These are phyloP conservation scores for Hormiphora californensis DNA, from an alignment of 37 sponge, comb jelly and placozoan species.

Conservation along the genomic window DNA sequence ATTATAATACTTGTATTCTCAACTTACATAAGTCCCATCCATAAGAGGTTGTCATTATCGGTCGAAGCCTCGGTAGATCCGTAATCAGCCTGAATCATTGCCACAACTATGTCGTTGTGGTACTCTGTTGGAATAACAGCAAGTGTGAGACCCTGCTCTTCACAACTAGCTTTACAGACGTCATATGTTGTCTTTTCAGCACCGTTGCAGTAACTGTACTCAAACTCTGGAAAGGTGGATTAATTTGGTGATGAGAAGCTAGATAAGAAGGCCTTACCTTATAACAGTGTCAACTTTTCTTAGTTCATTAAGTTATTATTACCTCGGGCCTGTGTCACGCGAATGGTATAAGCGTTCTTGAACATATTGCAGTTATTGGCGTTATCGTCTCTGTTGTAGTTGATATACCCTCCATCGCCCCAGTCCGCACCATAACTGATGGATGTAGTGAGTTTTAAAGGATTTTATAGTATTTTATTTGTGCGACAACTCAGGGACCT, in stretches of 20 bases:
- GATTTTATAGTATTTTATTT: neutral
- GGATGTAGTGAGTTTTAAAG: neutral
- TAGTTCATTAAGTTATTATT: no score
- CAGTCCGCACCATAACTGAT: neutral
- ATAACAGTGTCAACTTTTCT: no score
- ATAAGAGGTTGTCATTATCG: no score
- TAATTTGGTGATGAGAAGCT: no score
- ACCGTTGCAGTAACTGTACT: neutral
- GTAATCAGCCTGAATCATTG: no score
- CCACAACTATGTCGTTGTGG: no score
- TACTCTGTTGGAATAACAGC: neutral
- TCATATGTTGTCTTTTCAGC: neutral
- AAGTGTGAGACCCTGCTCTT: neutral
- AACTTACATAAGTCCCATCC: no score
- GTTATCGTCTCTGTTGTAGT: neutral
- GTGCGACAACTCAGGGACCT: no score
- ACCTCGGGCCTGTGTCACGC: neutral
- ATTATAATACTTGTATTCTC: no score
- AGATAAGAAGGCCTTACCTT: no score
- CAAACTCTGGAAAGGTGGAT: neutral
- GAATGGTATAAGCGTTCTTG: neutral
- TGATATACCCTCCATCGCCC: neutral
- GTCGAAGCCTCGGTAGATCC: no score
- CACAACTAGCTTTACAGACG: neutral
- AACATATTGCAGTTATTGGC: neutral